Conservation (phyloP, 2,797 vertebrate species). For the Molothrus ater region DNA sequence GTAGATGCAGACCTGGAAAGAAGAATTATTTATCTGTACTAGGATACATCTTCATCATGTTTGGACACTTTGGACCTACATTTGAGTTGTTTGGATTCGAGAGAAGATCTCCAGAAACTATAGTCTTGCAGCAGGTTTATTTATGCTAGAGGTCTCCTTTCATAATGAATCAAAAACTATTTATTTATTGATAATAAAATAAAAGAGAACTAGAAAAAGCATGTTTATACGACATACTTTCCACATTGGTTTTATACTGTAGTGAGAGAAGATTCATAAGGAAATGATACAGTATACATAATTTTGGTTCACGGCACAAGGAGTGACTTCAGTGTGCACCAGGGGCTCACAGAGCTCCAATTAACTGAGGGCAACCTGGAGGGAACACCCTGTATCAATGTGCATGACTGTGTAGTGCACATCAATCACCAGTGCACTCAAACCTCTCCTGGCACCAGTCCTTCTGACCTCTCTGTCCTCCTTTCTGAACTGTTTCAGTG, state of each 20-base stretch:
- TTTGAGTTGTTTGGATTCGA: background rate
- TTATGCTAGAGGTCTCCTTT: background rate
- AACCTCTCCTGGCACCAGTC: background rate
- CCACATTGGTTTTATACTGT: background rate
- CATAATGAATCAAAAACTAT: background rate
- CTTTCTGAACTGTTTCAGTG: background rate
- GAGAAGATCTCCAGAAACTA: background rate
- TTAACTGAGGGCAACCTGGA: background rate
- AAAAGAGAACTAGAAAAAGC: background rate
- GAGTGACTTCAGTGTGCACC: background rate
- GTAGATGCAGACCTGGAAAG: background rate
- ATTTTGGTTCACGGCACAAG: background rate
- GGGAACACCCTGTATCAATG: background rate
- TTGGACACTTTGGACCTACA: background rate
- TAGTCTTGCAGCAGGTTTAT: background rate
- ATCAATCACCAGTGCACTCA: background rate
- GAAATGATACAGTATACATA: background rate
- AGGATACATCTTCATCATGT: background rate
- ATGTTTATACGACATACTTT: background rate
- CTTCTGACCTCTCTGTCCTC: background rate
- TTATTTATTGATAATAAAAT: background rate
- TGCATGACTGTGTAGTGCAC: background rate
- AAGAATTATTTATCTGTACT: background rate
- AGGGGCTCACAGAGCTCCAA: background rate
- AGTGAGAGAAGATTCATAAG: background rate